phyloP scores from a whole-genome alignment of 2,797 vertebrate species.

The Sebastes diaconus region DNA sequence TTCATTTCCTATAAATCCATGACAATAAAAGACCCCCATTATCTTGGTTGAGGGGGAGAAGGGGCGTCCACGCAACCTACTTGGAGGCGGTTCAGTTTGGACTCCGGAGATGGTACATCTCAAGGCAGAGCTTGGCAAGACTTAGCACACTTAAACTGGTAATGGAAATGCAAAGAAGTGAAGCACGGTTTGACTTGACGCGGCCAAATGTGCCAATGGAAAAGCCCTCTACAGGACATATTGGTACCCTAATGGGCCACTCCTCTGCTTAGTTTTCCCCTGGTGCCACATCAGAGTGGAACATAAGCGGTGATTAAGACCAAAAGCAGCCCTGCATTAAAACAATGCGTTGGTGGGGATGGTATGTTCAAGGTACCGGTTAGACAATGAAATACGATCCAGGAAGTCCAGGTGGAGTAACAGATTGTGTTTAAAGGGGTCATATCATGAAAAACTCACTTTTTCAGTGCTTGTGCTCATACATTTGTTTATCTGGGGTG shows the following conservation, averaged over 20 bases:
- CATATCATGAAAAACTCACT: neutral
- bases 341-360: neutral
- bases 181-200: too few relatives aligned
- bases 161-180: too few relatives aligned
- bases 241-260: neutral
- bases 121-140: too few relatives aligned
- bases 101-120: too few relatives aligned
- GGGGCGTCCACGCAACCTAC: too few relatives aligned
- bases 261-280: neutral
- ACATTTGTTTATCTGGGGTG: neutral
- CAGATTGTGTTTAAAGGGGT: neutral
- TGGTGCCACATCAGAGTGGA: neutral
- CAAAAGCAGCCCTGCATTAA: neutral
- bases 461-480: neutral
- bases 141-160: too few relatives aligned
- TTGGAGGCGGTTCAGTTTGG: too few relatives aligned
- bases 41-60: too few relatives aligned
- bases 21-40: too few relatives aligned
- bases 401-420: neutral
- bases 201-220: too few relatives aligned
- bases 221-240: neutral
- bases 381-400: neutral
- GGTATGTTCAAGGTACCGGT: neutral
- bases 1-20: too few relatives aligned
- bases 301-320: neutral